phyloP scores from a whole-genome alignment of 37 sponge, comb jelly and placozoan genomes.

The Beroe ovata region DNA sequence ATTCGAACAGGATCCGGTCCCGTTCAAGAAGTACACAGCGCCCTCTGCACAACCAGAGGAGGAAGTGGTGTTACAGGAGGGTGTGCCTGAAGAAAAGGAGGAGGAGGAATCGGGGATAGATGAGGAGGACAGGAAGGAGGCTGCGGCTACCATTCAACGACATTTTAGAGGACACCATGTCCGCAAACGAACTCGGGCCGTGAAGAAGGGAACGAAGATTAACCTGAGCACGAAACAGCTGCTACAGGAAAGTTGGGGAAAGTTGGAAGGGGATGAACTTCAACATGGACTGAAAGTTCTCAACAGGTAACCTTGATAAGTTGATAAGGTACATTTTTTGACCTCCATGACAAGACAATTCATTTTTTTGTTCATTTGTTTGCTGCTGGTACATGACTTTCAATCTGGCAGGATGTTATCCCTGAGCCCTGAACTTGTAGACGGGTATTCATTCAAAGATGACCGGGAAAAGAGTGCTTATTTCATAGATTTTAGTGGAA shows the following conservation, averaged over 20 bases:
- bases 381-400: too few species aligned
- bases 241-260: conserved; percentile 38
- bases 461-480: conserved; percentile 71
- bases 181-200: conserved; percentile 18
- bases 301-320: neutral
- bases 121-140: neutral
- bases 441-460: conserved; percentile 71
- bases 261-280: conserved; percentile 28
- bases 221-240: neutral
- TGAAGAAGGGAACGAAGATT: conserved; percentile 39
- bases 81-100: neutral
- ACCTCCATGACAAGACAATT: too few species aligned
- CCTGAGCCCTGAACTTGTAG: conserved; percentile 67
- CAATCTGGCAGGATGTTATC: conserved; percentile 8
- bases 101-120: neutral
- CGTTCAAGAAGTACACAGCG: conserved; percentile 3
- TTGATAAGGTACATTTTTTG: too few species aligned
- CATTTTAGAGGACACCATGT: conserved; percentile 67
- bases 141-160: conserved; percentile 15
- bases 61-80: neutral
- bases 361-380: too few species aligned
- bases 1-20: conserved; percentile 36
- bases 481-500: conserved; percentile 70
- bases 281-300: conserved; percentile 20
- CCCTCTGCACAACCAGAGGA: neutral